phyloP scores from a whole-genome alignment of 2,888 invertebrate species.

The Cenopis cana region DNA sequence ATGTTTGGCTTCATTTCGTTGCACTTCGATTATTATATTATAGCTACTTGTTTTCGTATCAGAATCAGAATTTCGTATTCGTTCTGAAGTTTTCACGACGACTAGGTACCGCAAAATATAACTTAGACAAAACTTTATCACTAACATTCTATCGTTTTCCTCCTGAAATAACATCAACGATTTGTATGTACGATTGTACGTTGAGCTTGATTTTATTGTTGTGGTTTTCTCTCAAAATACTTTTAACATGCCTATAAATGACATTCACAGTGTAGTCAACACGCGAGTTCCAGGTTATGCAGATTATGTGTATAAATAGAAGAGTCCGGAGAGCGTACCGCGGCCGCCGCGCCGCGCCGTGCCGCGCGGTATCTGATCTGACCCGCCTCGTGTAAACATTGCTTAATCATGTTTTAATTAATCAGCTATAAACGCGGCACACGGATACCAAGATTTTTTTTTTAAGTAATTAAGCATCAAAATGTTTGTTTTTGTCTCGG shows the following conservation, averaged over 20 bases:
- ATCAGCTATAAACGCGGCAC: not conserved
- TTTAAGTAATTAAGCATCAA: not conserved
- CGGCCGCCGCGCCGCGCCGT: not conserved
- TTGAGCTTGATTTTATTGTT: not conserved
- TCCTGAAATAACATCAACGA: no score
- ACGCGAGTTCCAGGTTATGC: conserved; percentile 1
- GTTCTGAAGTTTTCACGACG: not conserved
- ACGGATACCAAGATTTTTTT: not conserved
- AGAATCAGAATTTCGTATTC: not conserved
- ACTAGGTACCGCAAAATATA: not conserved
- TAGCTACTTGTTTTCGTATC: not conserved
- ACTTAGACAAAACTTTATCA: no score
- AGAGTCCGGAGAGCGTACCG: not conserved
- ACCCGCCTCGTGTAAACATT: conserved; percentile 9
- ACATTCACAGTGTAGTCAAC: not conserved
- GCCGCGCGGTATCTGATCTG: not conserved
- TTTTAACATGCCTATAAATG: not conserved
- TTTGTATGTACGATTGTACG: not conserved
- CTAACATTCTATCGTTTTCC: no score
- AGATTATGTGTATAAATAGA: conserved; percentile 12
- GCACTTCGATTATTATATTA: no score
- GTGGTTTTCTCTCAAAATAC: no score
- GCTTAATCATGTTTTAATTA: conserved; percentile 18
- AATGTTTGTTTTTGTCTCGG: not conserved
- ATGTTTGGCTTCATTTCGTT: not conserved